Conservation (phyloP, 2,888 invertebrate genomes). For the Lysandra bellargus region DNA sequence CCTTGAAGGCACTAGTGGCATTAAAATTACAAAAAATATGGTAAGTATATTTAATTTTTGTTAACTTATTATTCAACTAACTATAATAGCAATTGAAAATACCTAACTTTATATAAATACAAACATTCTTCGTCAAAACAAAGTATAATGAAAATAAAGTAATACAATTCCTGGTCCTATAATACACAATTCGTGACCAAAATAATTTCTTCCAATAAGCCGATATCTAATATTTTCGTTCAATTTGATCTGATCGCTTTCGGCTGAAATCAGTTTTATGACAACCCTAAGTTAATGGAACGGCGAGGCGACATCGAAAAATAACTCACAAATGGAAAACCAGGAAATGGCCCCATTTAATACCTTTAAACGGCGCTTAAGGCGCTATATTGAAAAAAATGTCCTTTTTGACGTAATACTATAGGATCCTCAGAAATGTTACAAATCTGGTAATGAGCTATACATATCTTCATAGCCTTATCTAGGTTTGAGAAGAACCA, state of each 20-base stretch:
- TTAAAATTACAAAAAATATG: background rate
- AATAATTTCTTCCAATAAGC: slow-evolving; percentile 27
- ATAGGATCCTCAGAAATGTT: too few relatives aligned
- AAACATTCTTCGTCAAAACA: background rate
- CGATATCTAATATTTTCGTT: slow-evolving; percentile 29
- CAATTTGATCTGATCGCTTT: slow-evolving; percentile 28
- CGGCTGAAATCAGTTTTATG: slow-evolving; percentile 25
- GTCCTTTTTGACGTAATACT: too few relatives aligned
- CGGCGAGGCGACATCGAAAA: slow-evolving; percentile 55
- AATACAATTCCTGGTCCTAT: background rate
- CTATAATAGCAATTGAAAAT: background rate
- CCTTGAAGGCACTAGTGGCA: background rate
- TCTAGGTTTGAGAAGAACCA: too few relatives aligned
- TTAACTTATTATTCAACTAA: background rate
- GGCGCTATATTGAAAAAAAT: too few relatives aligned
- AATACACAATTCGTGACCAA: slow-evolving; percentile 22
- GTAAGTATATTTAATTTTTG: too few relatives aligned
- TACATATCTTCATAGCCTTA: too few relatives aligned
- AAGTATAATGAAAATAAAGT: slow-evolving; percentile 13
- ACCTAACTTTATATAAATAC: background rate
- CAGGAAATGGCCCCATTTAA: slow-evolving; percentile 59
- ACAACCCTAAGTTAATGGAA: slow-evolving; percentile 50
- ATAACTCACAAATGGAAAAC: slow-evolving; percentile 56
- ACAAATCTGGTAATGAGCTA: too few relatives aligned
- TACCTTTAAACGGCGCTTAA: slow-evolving; percentile 53